Base-by-base conservation (phyloP, 1,140 invertebrate genomes). In the Dufourea novaeangliae region DNA sequence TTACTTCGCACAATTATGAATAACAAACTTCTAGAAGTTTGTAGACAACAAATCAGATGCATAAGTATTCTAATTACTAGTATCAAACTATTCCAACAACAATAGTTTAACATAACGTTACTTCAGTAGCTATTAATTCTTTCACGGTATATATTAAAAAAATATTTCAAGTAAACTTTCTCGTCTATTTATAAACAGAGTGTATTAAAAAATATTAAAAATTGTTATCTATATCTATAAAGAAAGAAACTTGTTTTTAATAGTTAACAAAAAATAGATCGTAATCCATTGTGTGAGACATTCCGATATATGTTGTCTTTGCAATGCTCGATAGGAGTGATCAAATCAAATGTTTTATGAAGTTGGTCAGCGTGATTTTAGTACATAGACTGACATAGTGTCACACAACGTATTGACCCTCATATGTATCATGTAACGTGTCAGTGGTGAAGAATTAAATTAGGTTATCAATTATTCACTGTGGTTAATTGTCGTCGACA, bases 391-490 rank as follows among this genome's bases (percentile, higher is more conserved):
- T 69, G 64, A 34, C 22, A 70, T 46, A 68, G 37, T 54, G 25
- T 71, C 25, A 68, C 20, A 52, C 37, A 56, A 66, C 50, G 22
- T 64, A 54, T 39, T 37, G 46, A 68, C n/a, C 41, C 27, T 59
- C 61, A 2, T 41, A 56, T 37, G 63, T 69, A 25, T 34, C 32
- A 54, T 59, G 29, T 11, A 39, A 20, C 11, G 4, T 46, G 20
- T 50, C 11, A 78, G 41, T 67, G 56, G 52, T 68, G 22, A 74
- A 69, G 39, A 63, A 67, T 62, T 66, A 68, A 67, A 78, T 77
- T 81, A 78, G 62, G 75, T 72, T 78, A 68, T 73, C 64, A 62
- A 66, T 70, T 57, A 59, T 64, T 50, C 0, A 20, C n/a, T 20
- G 37, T 32, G 6, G 17, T 67, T 73, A 66, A 68, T 75, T 74